phyloP scores from a whole-genome alignment of 92 coral and sea anemone species.

The Palythoa grandis region DNA sequence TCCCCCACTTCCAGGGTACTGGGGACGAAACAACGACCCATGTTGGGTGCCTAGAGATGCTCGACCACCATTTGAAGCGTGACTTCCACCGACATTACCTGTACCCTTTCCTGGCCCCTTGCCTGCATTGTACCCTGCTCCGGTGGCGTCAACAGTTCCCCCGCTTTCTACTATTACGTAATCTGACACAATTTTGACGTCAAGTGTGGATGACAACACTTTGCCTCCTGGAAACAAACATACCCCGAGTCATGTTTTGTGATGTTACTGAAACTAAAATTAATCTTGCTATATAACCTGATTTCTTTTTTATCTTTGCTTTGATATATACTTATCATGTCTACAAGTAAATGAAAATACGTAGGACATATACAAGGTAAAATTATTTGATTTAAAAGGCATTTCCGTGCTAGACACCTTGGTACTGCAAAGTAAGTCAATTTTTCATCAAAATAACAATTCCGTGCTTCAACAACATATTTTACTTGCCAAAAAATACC shows the following conservation, averaged over 20 bases:
- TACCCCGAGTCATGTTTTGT: not conserved
- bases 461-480: too few relatives aligned
- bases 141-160: slow-evolving; percentile 60
- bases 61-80: slow-evolving; percentile 66
- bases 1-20: slow-evolving; percentile 71
- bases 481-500: too few relatives aligned
- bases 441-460: too few relatives aligned
- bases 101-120: slow-evolving; percentile 72
- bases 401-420: too few relatives aligned
- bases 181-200: slow-evolving; percentile 47
- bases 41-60: slow-evolving; percentile 53
- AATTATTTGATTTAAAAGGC: too few relatives aligned
- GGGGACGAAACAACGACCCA: slow-evolving; percentile 60
- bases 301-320: too few relatives aligned
- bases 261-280: not conserved
- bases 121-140: slow-evolving; percentile 59
- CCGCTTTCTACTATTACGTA: slow-evolving; percentile 63
- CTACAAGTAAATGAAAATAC: too few relatives aligned
- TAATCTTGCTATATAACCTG: too few relatives aligned
- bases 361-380: too few relatives aligned
- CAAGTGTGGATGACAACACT: slow-evolving; percentile 47
- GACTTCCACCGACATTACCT: slow-evolving; percentile 61
- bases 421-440: too few relatives aligned
- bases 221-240: slow-evolving; percentile 53
- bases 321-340: too few relatives aligned